Base-by-base conservation (phyloP, 2,888 invertebrate genomes). In the Odontocolon sp. region DNA sequence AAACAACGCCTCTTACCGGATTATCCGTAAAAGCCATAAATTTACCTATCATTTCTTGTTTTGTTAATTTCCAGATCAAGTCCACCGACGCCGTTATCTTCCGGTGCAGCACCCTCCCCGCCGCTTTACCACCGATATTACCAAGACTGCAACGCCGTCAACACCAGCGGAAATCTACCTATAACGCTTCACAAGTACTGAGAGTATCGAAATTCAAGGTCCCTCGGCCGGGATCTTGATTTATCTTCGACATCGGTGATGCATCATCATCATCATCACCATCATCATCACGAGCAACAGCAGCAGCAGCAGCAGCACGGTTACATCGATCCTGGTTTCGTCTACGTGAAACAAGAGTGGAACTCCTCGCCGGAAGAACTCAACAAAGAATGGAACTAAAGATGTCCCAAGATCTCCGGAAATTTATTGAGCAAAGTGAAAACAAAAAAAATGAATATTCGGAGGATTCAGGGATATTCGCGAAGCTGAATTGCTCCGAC, bases 111-210 rank as follows among this genome's bases (percentile, higher is more conserved):
- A 2, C 87, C 89, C 33, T 89, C 90, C 8, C 89, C 90, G 14
- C 89, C 90, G 9, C 79, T 88, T 16, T 83, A 83, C 56, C 88
- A 89, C 77, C 86, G 90, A 83, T 90, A 90, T 68, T 89, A 90
- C 47, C 90, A 90, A 83, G 90, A 90, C 83, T 90, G 90, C 83
- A 90, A 89, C 69, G 88, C 88, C 18, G 87, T 90, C 0, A 90
- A 87, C 68, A 87, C 89, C 75, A 90, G 88, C 70, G 90, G 90
- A 16, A 90, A 90, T 83, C 72, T 90, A 61, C 90, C 90, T n/a
- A 89, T 90, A 82, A 89, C 90, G 84, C 77, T 90, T 64, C 90
- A 89, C 80, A 90, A 90, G 78, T 90, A 90, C 90, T 90, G 90
- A 90, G 90, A 89, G 79, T 90, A 89, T 81, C 87, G 88, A 80